phyloP scores from a whole-genome alignment of 2,113 vertebrate species.

The Pluvialis apricaria region DNA sequence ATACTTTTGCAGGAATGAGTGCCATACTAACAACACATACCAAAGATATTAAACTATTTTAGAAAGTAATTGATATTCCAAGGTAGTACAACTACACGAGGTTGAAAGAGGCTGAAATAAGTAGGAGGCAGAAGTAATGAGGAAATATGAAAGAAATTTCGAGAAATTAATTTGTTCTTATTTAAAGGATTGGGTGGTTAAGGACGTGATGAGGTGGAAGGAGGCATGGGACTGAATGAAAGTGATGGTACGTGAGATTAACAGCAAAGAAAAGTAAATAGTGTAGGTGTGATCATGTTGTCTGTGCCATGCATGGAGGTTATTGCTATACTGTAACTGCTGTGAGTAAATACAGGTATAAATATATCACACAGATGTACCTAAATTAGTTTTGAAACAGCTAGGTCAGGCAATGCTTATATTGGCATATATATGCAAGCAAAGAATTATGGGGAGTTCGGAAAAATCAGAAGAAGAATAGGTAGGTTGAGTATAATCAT shows the following conservation, averaged over 20 bases:
- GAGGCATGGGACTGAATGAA: background rate
- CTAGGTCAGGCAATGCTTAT: background rate
- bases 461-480: background rate
- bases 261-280: background rate
- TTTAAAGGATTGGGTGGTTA: background rate
- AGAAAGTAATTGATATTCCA: background rate
- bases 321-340: background rate
- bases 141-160: background rate
- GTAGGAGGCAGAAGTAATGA: background rate
- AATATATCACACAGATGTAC: background rate
- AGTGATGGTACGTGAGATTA: background rate
- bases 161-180: background rate
- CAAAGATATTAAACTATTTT: background rate
- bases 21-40: background rate
- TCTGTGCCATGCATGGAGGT: background rate
- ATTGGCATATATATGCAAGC: background rate
- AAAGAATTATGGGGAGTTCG: background rate
- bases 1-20: background rate
- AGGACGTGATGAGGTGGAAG: background rate
- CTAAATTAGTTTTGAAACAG: background rate
- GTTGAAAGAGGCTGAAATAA: background rate
- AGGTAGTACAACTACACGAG: background rate
- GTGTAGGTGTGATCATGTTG: accelerated
- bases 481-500: background rate
- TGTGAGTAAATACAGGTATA: background rate